These are phyloP conservation scores for Diachasmimorpha longicaudata DNA, from an alignment of 1,140 invertebrate species.

Conservation along the genomic window DNA sequence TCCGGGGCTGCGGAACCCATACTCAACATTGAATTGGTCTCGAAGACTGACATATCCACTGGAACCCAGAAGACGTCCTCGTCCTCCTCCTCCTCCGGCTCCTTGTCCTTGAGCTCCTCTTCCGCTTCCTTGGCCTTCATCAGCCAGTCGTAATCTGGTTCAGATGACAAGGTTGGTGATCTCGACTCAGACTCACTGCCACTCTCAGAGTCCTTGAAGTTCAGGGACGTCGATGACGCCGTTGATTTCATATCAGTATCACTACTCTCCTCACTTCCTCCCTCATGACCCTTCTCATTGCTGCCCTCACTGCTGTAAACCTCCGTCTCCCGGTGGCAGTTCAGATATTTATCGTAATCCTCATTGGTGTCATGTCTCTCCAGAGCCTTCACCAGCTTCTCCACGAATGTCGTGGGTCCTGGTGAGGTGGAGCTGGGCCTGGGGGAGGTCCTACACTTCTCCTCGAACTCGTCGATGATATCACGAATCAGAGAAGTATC, in stretches of 20 bases:
- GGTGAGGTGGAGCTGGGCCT: background rate
- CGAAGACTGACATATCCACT: constrained; percentile 22
- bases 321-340: background rate
- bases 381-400: constrained; percentile 24
- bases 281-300: too few species aligned
- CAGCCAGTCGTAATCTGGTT: constrained; percentile 11
- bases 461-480: constrained; percentile 29
- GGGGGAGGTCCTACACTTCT: constrained; percentile 1
- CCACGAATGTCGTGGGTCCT: constrained; percentile 24
- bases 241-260: constrained; percentile 12
- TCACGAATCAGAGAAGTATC: constrained; percentile 1
- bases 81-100: background rate
- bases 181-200: background rate
- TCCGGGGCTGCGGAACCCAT: background rate
- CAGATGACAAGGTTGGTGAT: background rate
- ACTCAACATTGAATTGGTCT: constrained; percentile 37
- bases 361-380: background rate
- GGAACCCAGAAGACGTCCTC: constrained; percentile 41
- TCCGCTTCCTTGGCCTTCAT: background rate
- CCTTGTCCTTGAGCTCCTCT: background rate
- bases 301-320: background rate
- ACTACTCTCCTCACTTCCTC: constrained; percentile 8
- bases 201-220: constrained; percentile 24
- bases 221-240: constrained; percentile 7
- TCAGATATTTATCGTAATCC: background rate